Base-by-base conservation (phyloP, 1,140 invertebrate species). In the Drosophila sp. region DNA sequence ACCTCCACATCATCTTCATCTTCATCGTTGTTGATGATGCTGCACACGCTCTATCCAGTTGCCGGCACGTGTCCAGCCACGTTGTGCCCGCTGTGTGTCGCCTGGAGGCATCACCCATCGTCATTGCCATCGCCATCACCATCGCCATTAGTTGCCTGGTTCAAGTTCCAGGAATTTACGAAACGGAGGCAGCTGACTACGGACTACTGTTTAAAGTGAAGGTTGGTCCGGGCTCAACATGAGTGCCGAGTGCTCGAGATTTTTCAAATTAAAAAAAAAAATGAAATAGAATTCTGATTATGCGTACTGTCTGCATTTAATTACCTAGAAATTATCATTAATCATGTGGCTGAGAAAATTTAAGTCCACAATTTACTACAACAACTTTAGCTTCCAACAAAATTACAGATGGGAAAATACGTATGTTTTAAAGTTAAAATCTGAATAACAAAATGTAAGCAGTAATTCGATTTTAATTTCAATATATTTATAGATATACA, bases 31-130 rank as follows among this genome's bases (percentile, higher is more conserved):
- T 65, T 87, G 78, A 69, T 79, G 83, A 82, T 86, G 78, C 78
- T 73, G 82, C 82, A 87, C 83, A 87, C 82, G 82, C 82, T 82
- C 73, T 56, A 40, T 78, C 82, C 78, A 87, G 70, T 86, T 87
- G 74, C 53, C 82, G 82, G 76, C 82, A 87, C 82, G 82, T 87
- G 82, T 82, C 82, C 27, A 29, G 71, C 75, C 82, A 87, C 78
- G 82, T 65, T 81, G 59, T 67, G 65, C 78, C 66, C 40, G 82
- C 81, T 82, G 76, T 59, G 79, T 63, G 64, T 71, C 57, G 67
- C 77, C 72, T 59, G 50, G 16, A 67, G 70, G 51, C 50, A 75
- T 59, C 46, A 72, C 18, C 65, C 62, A 59, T 46, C 34, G 38
- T 9, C n/a, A n/a, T n/a, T n/a, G n/a, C 41, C 65, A 61, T 21